These are phyloP conservation scores for Papilio elwesi DNA, from an alignment of 2,888 invertebrate genomes.

Conservation along the genomic window DNA sequence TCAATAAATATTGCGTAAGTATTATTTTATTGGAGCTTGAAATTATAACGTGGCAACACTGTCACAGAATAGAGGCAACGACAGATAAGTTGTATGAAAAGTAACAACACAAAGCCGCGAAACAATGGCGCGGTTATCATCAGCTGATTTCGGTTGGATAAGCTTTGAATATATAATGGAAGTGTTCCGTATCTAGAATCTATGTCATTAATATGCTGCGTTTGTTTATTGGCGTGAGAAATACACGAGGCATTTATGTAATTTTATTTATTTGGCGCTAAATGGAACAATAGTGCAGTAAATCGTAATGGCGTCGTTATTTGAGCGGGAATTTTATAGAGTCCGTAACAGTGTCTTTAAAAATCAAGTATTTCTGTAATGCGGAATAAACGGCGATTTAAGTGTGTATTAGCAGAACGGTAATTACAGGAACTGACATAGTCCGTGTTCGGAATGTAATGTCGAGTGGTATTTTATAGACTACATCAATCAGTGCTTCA, in stretches of 20 bases:
- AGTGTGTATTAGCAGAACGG: conserved; percentile 1
- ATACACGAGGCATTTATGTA: conserved; percentile 27
- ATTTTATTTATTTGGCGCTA: conserved; percentile 22
- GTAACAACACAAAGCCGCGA: conserved; percentile 14
- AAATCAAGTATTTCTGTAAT: background rate
- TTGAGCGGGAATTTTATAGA: conserved; percentile 8
- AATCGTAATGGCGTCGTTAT: conserved; percentile 1
- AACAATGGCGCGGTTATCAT: conserved; percentile 39
- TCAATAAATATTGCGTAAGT: background rate
- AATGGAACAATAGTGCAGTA: conserved; percentile 9
- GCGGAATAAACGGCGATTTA: background rate
- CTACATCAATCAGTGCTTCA: too few species aligned
- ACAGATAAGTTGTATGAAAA: conserved; percentile 31
- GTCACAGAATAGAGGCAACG: conserved; percentile 6
- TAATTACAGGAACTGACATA: conserved; percentile 11
- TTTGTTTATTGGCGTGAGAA: conserved; percentile 40
- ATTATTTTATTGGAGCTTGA: background rate
- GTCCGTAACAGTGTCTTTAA: background rate
- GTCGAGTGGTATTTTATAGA: background rate
- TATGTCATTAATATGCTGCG: conserved; percentile 28
- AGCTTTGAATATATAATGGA: conserved; percentile 37
- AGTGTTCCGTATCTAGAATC: conserved; percentile 29
- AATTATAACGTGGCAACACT: conserved; percentile 22
- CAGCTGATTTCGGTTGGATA: conserved; percentile 38
- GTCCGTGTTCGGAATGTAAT: conserved; percentile 6